Evolutionary conservation across 2,113 vertebrate genomes (phyloP), one percentile per base, ranked within the genome.

Genomic region (Oryzias melastigma): DNA sequence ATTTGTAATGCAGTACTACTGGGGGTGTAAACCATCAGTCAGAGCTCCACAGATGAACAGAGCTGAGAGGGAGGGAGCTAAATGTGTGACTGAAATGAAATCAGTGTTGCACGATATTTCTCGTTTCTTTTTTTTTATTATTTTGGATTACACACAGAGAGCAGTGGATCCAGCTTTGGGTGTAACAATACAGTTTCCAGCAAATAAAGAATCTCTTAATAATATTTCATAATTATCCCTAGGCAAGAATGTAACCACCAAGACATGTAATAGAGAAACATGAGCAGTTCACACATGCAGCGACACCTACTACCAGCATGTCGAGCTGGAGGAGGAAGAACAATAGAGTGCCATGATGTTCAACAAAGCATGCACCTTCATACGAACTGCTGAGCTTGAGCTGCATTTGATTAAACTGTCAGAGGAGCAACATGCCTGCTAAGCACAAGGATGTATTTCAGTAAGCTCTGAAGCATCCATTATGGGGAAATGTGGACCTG

Each of bases 31-130:
- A 80, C 72, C 51, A 72, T 71, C 66, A 73, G 76, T 75, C 75
- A 68, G n/a, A 40, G 46, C 55, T 68, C 68, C 46, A 65, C 63
- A 68, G 70, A 85, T 82, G 67, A 84, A 73, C 59, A 62, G 42
- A 67, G 77, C 56, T 64, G 52, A 62, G 71, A 74, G 64, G 65
- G 72, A 73, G 64, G 73, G 62, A 69, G 64, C 57, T 62, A 80
- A 82, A 78, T 43, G 52, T 72, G 63, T 58, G 64, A 60, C 61
- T 59, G 22, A 69, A 71, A 85, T 53, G 12, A 83, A 83, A 78
- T 71, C 65, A 80, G 62, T 68, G 78, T 78, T 80, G 72, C 77
- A 68, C 58, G 62, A 35, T 35, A 12, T 35, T 35, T 35, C 35
- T 35, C 10, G 12, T 35, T 35, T 35, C 67, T 65, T 45, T 66